Base-by-base conservation (phyloP, 1,140 invertebrate species). In the Neodiprion lecontei region DNA sequence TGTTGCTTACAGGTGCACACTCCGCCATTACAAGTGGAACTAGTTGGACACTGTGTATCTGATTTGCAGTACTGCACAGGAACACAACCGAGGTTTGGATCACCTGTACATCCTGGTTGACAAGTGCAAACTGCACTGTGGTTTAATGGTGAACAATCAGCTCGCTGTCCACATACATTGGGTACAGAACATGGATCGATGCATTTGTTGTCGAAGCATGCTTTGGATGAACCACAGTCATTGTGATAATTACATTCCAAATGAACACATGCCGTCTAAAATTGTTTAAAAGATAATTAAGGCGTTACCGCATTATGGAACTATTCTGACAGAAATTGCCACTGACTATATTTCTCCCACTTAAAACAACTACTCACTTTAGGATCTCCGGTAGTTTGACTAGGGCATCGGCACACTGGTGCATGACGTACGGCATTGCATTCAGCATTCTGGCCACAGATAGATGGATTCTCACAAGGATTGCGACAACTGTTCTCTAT, bases 91-190 rank as follows among this genome's bases (percentile, higher is more conserved):
- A 96, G 88, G 73, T 94, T 92, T 17, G 96, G 94, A 88, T 97
- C 95, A 69, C 96, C 96, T 10, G 95, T 96, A 74, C 92, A 94
- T 21, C 95, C 96, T 17, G 94, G 89, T 81, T 92, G 88, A 84
- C 96, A 98, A 8, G 91, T 91, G 81, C 96, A 98, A 12, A 94
- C 89, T 2, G 93, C 94, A n/a, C 93, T 90, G 78, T 95, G 94
- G 83, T 93, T 94, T 71, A 90, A 88, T 0, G 93, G 89, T 12
- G 87, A 87, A 82, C 95, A 96, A 69, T 91, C 90, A 1, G 96
- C 94, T 80, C 94, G 93, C 75, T 92, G 91, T 1, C 96, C 96
- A 81, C 96, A 97, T 7, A 94, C 93, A 78, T 96, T 95, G 1
- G 93, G 90, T 28, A 96, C 88, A 1, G 91, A 91, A 81, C 96